Conservation (phyloP, 2,113 vertebrate genomes). For the Tympanuchus pallidicinctus region DNA sequence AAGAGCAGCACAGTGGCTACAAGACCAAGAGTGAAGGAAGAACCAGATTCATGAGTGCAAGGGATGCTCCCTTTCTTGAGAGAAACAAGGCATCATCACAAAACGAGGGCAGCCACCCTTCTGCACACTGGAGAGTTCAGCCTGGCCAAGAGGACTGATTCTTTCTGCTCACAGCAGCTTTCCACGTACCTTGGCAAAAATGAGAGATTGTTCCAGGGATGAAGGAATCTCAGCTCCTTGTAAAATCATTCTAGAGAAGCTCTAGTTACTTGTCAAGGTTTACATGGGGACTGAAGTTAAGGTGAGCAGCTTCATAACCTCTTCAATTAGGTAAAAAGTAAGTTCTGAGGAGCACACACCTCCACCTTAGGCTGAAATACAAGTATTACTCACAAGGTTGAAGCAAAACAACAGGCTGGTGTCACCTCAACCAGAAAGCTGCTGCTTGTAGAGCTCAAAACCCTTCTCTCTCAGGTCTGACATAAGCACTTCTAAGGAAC, state of each 20-base stretch:
- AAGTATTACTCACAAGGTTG: too few relatives aligned
- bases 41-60: background rate
- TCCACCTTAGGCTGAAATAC: background rate
- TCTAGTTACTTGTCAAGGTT: background rate
- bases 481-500: background rate
- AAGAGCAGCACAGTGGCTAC: background rate
- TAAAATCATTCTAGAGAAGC: background rate
- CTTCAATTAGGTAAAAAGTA: rapidly evolving
- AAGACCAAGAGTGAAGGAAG: background rate
- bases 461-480: background rate
- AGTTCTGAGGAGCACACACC: background rate
- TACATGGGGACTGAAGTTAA: background rate
- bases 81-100: rapidly evolving
- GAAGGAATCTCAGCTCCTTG: background rate
- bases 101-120: background rate
- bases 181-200: background rate
- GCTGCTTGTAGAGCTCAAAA: background rate
- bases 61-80: rapidly evolving
- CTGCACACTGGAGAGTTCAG: background rate
- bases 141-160: background rate
- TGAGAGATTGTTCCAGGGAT: background rate
- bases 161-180: background rate
- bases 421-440: background rate
- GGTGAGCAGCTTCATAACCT: background rate
- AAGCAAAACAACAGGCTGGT: background rate